Evolutionary conservation across 53 echinoderm and acorn worm genomes (phyloP), one percentile per base, ranked within the genome.

Genomic region (Crossaster papposus): DNA sequence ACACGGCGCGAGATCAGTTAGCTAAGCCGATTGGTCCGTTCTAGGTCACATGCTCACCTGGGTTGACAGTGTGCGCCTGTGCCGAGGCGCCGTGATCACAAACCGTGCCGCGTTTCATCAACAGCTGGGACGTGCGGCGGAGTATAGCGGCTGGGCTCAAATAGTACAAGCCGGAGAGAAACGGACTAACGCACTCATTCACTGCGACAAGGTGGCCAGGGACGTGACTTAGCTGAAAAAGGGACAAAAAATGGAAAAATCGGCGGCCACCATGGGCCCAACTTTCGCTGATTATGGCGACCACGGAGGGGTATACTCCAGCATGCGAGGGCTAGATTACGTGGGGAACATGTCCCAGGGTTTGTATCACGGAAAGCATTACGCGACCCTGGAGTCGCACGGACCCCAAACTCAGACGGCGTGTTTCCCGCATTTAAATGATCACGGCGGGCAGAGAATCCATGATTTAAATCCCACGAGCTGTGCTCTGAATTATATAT

Each of bases 241-340:
- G 53, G n/a, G 51, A 72, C 26, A 78, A 58, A 89, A 14, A 53
- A 93, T 93, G 93, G 93, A 93, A 88, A 93, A 93, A 91, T 91
- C 93, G 78, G 82, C 91, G 72, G 78, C 93, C 72, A 89, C 93
- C 53, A 88, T 88, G 78, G 90, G 93, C 33, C 64, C 93, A 35
- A 91, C 93, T 88, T 93, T 91, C 87, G 90, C 94, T 54, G 96
- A 96, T 64, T 96, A 94, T 88, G 64, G 91, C 64, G 92, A 93
- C 72, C 95, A 90, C 72, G 87, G 88, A 58, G 91, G 88, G 32
- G 89, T 96, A 85, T 96, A 92, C 74, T 91, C 96, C 36, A 90
- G 88, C 32, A 91, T 93, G 91, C 81, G 94, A 64, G 94, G 96
- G 12, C 86, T 96, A 33, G 96, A 96, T 64, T 96, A 96, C 72